Evolutionary conservation across 2,888 invertebrate genomes (phyloP), one percentile per base, ranked within the genome.

Genomic region (Orthosia gothica): DNA sequence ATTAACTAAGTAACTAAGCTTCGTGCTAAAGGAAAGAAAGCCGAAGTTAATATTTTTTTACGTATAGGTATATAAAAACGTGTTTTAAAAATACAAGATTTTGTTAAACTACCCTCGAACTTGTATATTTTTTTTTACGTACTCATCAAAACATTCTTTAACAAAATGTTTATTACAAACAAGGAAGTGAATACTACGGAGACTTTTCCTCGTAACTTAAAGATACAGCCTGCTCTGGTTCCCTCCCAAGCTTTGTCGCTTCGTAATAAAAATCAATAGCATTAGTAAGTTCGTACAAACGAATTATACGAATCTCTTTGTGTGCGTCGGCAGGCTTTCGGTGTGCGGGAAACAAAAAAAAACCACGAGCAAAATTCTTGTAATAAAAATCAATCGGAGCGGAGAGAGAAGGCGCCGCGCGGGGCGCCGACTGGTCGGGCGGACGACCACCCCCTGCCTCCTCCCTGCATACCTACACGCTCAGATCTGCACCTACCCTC

Each of bases 381-480:
- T 96, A 97, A 96, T 96, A 96, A 96, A 96, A 97, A 96, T 96
- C 96, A 96, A 96, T 97, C 96, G 97, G 95, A 95, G 96, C 94
- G 94, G 94, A 95, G 96, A 94, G 94, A 94, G 95, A 94, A 94
- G 95, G 95, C 95, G 94, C 94, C 95, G 94, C 88, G 94, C 92
- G 94, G 94, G 95, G 95, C 94, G 95, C 94, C 94, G 95, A 92
- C 94, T 91, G 94, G 94, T 91, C 94, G 96, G 93, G 93, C 89
- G 92, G 88, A 90, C 89, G 83, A 88, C 88, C 88, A 87, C 90
- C 88, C 88, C 83, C 88, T 86, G 83, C 90, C 88, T 82, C 85
- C 87, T 77, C 87, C 83, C 91, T 90, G 91, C 91, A 93, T 92
- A 93, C 81, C 92, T 93, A 93, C 92, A 90, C 87, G 77, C 81